Conservation (phyloP, 2,888 invertebrate species). For the Xanthia togata region DNA sequence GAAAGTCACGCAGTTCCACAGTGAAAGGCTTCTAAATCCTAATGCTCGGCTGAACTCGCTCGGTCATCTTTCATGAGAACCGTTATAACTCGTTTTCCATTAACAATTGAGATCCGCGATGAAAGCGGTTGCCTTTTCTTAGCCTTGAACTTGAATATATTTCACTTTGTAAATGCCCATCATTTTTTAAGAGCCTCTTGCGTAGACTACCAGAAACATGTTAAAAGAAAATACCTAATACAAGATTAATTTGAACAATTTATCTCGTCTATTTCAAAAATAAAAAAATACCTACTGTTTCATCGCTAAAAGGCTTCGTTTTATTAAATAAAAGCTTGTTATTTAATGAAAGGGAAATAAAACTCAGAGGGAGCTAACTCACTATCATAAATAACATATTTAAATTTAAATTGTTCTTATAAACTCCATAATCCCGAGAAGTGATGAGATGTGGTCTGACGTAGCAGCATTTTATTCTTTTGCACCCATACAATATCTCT, state of each 20-base stretch:
- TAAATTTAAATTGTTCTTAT: neutral
- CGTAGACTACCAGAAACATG: neutral
- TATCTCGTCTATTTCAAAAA: neutral
- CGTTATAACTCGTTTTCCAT: slow-evolving; percentile 47
- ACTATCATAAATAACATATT: neutral
- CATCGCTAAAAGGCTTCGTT: no score
- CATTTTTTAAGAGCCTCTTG: neutral
- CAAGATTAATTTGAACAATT: neutral
- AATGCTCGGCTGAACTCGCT: slow-evolving; percentile 40
- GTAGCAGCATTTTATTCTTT: slow-evolving; percentile 29
- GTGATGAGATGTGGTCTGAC: slow-evolving; percentile 11
- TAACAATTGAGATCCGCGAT: slow-evolving; percentile 49
- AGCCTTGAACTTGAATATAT: slow-evolving; percentile 24
- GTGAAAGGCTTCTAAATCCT: slow-evolving; percentile 55
- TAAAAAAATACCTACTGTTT: no score
- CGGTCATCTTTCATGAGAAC: slow-evolving; percentile 55
- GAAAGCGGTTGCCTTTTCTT: slow-evolving; percentile 49
- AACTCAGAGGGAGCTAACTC: neutral
- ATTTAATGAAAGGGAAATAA: neutral
- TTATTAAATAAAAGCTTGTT: neutral
- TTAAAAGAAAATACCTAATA: no score
- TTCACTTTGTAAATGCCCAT: slow-evolving; percentile 9
- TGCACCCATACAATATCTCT: slow-evolving; percentile 16
- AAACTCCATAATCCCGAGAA: neutral
- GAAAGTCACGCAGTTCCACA: slow-evolving; percentile 50